Evolutionary conservation across 2,797 vertebrate species (phyloP).

Genomic region (Scomberomorus guttatus): DNA sequence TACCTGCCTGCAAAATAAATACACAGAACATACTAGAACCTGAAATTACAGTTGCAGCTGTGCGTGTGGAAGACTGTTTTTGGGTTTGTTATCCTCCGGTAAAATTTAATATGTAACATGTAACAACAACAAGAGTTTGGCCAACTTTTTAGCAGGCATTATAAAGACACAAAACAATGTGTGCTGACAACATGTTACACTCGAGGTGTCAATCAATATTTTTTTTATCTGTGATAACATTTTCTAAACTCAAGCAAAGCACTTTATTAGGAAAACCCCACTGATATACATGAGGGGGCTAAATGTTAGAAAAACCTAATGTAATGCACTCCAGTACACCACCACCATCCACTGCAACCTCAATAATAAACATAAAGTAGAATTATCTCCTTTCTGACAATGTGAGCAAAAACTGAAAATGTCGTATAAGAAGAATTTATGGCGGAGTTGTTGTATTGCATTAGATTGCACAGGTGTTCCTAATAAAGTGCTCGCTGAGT

Average conservation of each 20-base stretch:
- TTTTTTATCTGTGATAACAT: no score
- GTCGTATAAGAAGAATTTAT: no score
- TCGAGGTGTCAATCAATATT: not conserved
- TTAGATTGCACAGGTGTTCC: no score
- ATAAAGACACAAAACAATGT: not conserved
- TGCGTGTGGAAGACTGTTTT: not conserved
- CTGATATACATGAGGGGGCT: not conserved
- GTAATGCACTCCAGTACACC: not conserved
- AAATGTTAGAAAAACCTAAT: no score
- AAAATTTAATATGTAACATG: not conserved
- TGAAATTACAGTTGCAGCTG: slow-evolving; percentile 5
- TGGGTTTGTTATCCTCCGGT: not conserved
- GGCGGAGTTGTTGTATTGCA: no score
- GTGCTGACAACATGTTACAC: not conserved
- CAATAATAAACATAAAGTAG: no score
- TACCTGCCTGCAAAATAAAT: slow-evolving; percentile 27
- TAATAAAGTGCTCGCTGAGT: no score
- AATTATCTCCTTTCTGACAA: no score
- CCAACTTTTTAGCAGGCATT: not conserved
- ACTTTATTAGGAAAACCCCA: not conserved
- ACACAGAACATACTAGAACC: not conserved
- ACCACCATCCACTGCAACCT: not conserved
- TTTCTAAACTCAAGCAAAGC: no score
- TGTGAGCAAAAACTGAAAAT: no score
- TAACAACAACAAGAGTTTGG: not conserved